Evolutionary conservation across 2,113 vertebrate genomes (phyloP).

Genomic region (Garra rufa): DNA sequence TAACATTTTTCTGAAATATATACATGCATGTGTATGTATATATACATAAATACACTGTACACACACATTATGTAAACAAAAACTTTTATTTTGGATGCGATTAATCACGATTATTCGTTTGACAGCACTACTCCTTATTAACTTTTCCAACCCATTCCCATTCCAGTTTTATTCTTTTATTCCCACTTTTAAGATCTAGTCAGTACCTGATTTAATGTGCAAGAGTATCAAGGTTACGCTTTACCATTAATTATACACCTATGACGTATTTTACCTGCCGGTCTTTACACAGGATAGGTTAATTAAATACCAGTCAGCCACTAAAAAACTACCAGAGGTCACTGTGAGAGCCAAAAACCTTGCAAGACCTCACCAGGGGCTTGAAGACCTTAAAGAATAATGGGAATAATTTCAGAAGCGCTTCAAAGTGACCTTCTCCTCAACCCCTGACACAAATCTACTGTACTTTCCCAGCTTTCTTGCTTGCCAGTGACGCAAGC

Average conservation of each 20-base stretch:
- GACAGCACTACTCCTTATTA: too few relatives aligned
- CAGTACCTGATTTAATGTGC: too few relatives aligned
- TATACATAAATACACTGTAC: too few relatives aligned
- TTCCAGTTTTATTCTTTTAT: too few relatives aligned
- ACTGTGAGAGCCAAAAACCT: conserved; percentile 1
- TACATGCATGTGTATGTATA: too few relatives aligned
- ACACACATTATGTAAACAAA: too few relatives aligned
- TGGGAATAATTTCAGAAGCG: not conserved
- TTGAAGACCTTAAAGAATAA: conserved; percentile 24
- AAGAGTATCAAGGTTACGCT: not conserved
- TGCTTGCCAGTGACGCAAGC: conserved; percentile 22
- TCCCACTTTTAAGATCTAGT: too few relatives aligned
- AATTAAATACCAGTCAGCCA: not conserved
- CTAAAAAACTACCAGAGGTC: not conserved
- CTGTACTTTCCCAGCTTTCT: conserved; percentile 39
- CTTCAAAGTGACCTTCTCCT: conserved; percentile 14
- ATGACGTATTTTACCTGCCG: not conserved
- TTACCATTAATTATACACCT: not conserved
- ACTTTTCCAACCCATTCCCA: too few relatives aligned
- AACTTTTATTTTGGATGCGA: too few relatives aligned
- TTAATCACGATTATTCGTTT: too few relatives aligned
- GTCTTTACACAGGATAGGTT: not conserved
- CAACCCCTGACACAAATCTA: conserved; percentile 44
- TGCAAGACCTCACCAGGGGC: not conserved
- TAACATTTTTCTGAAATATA: too few relatives aligned